Evolutionary conservation across 2,888 invertebrate genomes (phyloP), one percentile per base, ranked within the genome.

Genomic region (Callimorpha dominula): DNA sequence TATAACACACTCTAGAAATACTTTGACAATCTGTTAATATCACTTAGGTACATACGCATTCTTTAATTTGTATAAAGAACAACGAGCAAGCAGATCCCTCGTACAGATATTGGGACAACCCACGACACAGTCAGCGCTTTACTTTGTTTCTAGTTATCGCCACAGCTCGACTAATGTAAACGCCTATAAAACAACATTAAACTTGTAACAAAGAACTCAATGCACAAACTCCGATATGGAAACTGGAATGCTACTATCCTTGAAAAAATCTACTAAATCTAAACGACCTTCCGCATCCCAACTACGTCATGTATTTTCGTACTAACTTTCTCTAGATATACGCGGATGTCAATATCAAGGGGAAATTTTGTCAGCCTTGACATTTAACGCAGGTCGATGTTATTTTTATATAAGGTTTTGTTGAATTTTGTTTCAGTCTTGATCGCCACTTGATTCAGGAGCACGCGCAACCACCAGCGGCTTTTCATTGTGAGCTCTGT

Each of bases 401-500:
- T 82, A 83, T 78, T 83, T 82, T 79, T 76, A 84, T 81, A 78
- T 81, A 84, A 78, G 78, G 70, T 79, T 80, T 78, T 81, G 76
- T 82, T 74, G 77, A 71, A 66, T 73, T 73, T 81, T 54, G 70
- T 97, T 97, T 43, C 96, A 98, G 98, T 88, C 96, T 98, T 91
- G 98, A 98, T 92, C 97, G 97, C 80, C 98, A 98, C 91, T 93
- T 98, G 89, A 96, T 98, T 72, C 96, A 96, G 74, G 96, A 97
- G 70, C 98, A 98, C 95, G 97, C 97, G 76, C 98, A 98, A 89
- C 97, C 97, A 40, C 97, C 97, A 50, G 97, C 97, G 78, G 98
- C 98, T 83, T 98, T 97, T 92, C 97, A 96, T 87, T 99, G 99
- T 91, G 98, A 98, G 84, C 97, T 97, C 78, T 99, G 99, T 92